Evolutionary conservation across 2,113 vertebrate species (phyloP).

Genomic region (Leucopternis melanops): DNA sequence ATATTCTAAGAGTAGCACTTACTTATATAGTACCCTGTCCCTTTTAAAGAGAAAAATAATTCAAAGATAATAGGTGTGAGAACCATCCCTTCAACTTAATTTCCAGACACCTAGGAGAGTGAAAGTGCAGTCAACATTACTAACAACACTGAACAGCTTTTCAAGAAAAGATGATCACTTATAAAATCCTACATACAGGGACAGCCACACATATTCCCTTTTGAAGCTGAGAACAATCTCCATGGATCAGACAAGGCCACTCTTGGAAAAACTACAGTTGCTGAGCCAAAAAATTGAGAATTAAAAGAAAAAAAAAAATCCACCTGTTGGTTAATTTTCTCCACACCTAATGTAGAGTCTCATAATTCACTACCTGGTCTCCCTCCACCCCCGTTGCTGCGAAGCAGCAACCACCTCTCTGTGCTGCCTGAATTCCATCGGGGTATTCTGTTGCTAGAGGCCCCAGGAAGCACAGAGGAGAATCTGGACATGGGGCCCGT

Average conservation of each 20-base stretch:
- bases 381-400: rapidly evolving
- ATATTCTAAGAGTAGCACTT: not conserved
- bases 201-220: not conserved
- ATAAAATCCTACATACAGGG: not conserved
- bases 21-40: not conserved
- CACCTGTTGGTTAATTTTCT: not conserved
- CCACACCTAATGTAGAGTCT: rapidly evolving
- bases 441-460: not conserved
- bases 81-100: not conserved
- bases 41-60: not conserved
- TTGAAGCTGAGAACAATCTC: not conserved
- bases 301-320: not conserved
- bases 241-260: not conserved
- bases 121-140: not conserved
- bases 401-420: not conserved
- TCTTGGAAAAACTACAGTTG: not conserved
- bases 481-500: not conserved
- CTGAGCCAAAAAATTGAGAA: not conserved
- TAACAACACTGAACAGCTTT: not conserved
- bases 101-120: not conserved
- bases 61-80: not conserved
- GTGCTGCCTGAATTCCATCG: not conserved
- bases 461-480: not conserved
- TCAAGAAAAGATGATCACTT: not conserved
- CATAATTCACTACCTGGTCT: not conserved